phyloP scores from a whole-genome alignment of 2,797 vertebrate species.

The Centropyge bicolor region DNA sequence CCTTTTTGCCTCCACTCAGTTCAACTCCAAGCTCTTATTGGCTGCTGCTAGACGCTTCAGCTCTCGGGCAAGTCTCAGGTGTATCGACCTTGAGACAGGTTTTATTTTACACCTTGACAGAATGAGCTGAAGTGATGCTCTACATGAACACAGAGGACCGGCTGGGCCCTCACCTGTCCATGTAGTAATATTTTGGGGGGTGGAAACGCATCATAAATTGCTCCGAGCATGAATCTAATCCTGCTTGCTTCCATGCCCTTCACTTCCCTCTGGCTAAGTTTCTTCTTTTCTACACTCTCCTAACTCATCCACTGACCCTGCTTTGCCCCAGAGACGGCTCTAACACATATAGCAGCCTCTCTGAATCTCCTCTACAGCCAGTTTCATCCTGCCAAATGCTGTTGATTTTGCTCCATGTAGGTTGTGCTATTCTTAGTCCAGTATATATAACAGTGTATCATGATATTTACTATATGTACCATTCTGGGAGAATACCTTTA shows the following conservation, averaged over 20 bases:
- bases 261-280: background rate
- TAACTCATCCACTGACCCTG: background rate
- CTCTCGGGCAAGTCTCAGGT: background rate
- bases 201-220: background rate
- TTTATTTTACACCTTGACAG: background rate
- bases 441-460: background rate
- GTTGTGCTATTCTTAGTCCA: background rate
- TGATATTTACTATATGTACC: background rate
- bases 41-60: background rate
- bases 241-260: background rate
- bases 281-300: background rate
- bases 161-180: too few relatives aligned
- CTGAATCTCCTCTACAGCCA: conserved; percentile 5
- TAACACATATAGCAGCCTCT: background rate
- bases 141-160: background rate
- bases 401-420: background rate
- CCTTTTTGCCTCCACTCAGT: background rate
- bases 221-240: background rate
- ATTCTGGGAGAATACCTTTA: background rate
- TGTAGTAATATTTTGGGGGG: background rate
- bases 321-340: background rate
- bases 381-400: background rate
- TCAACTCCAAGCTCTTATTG: background rate
- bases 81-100: background rate
- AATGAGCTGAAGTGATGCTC: background rate